Base-by-base conservation (phyloP, 1,140 invertebrate genomes). In the Cotesia vestalis region DNA sequence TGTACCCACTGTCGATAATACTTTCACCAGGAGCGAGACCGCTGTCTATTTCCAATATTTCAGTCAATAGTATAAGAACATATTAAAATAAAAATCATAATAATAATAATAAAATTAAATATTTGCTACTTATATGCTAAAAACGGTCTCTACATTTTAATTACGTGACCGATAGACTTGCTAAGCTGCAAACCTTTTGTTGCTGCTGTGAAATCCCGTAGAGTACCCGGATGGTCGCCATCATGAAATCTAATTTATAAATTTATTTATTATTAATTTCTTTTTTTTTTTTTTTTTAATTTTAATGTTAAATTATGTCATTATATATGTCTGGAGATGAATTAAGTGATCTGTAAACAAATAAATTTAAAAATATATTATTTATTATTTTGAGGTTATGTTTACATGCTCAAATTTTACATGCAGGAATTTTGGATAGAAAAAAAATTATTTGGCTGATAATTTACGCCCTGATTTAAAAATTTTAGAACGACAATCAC, bases 281-380 rank as follows among this genome's bases (percentile, higher is more conserved):
- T 46, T 6, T 46, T 11, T 46, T 5, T 46, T 66, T 20, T 59
- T 34, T 70, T 36, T 17, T 20, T 55, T 73, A 63, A 11, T 82
- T 85, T 81, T 64, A 85, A 75, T 83, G 79, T 62, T 86, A 86
- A 75, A 84, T 80, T 74, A 85, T 84, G 80, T 85, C 75, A 72
- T 85, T 86, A 78, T 79, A 82, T 80, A 79, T 85, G 67, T 86
- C 84, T 17, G 85, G 80, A 55, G 83, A 82, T 66, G 84, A 85
- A 72, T 86, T 85, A 68, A 79, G 74, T 35, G 85, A 86, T 74
- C 85, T 86, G 85, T 8, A 78, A 86, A 79, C 74, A 82, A 57
- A 79, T 46, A 66, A 78, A 77, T 70, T 6, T 66, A 4, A 14
- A 11, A 38, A 14, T 61, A 63, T 59, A 4, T 40, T 17, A 36